Evolutionary conservation across 2,113 vertebrate genomes (phyloP).

Genomic region (Platichthys stellatus): DNA sequence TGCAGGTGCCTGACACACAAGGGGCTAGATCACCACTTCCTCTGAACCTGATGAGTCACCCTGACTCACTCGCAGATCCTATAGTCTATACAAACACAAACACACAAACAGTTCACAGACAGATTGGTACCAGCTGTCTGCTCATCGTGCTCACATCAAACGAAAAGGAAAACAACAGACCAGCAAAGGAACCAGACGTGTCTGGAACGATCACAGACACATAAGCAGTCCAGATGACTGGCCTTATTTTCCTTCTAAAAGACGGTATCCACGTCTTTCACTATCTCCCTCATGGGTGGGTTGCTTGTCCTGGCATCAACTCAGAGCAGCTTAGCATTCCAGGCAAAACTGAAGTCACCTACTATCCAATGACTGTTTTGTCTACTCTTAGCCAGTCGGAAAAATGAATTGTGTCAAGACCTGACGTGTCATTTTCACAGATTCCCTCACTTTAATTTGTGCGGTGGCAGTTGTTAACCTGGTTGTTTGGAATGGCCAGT

Average conservation of each 20-base stretch:
- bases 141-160: constrained; percentile 54
- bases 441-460: not conserved
- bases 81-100: constrained; percentile 36
- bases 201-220: constrained; percentile 44
- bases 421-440: not conserved
- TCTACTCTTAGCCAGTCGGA: constrained; percentile 3
- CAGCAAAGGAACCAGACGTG: constrained; percentile 45
- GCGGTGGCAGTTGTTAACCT: not conserved
- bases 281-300: constrained; percentile 19
- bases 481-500: not conserved
- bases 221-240: constrained; percentile 38
- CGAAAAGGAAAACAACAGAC: constrained; percentile 34
- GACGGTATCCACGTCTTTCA: constrained; percentile 4
- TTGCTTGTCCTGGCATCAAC: constrained; percentile 10
- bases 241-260: constrained; percentile 36
- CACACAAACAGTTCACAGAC: constrained; percentile 41
- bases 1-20: constrained; percentile 32
- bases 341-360: constrained; percentile 10
- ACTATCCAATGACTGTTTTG: constrained; percentile 40
- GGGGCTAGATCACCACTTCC: constrained; percentile 25
- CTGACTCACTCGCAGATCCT: constrained; percentile 53
- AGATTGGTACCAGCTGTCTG: constrained; percentile 70
- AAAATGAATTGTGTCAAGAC: not conserved
- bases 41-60: constrained; percentile 45
- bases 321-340: constrained; percentile 13